Evolutionary conservation across 1,140 invertebrate species (phyloP).

Genomic region (Ceratoteleas bidentatus): DNA sequence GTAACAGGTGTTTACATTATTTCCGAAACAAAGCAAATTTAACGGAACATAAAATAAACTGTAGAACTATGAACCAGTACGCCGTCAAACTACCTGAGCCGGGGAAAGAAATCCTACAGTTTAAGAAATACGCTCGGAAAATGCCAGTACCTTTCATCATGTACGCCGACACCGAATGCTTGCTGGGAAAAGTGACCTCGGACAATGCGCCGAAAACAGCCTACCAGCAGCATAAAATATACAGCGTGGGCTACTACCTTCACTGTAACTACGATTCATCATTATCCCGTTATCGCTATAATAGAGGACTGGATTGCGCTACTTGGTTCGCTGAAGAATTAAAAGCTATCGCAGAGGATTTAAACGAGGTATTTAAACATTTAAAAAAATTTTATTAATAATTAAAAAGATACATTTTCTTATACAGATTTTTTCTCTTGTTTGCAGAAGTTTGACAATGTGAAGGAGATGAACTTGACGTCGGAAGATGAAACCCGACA

Average conservation of each 20-base stretch:
- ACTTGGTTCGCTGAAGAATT: slow-evolving; percentile 25
- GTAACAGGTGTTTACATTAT: no score
- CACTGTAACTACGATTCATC: slow-evolving; percentile 14
- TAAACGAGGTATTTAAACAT: slow-evolving; percentile 13
- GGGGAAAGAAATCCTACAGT: slow-evolving; percentile 16
- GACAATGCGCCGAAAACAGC: slow-evolving; percentile 2
- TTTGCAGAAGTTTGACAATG: no score
- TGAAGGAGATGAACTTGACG: no score
- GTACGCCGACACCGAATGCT: slow-evolving; percentile 49
- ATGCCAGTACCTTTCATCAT: slow-evolving; percentile 10
- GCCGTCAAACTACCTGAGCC: slow-evolving; percentile 14
- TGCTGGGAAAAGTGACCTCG: slow-evolving; percentile 7
- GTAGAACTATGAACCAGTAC: slow-evolving; percentile 16
- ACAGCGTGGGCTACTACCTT: slow-evolving; percentile 23
- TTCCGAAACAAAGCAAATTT: no score
- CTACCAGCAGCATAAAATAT: slow-evolving; percentile 17
- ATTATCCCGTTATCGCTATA: neutral
- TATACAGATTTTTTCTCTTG: no score
- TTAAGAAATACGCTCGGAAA: slow-evolving; percentile 63
- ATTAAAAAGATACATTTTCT: no score
- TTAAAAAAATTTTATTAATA: neutral
- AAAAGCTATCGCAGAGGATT: slow-evolving; percentile 10
- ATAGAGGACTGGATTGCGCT: neutral
- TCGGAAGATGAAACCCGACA: no score
- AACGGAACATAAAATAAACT: no score